These are phyloP conservation scores for Burhinus oedicnemus DNA, from an alignment of 2,113 vertebrate genomes.

Conservation along the genomic window DNA sequence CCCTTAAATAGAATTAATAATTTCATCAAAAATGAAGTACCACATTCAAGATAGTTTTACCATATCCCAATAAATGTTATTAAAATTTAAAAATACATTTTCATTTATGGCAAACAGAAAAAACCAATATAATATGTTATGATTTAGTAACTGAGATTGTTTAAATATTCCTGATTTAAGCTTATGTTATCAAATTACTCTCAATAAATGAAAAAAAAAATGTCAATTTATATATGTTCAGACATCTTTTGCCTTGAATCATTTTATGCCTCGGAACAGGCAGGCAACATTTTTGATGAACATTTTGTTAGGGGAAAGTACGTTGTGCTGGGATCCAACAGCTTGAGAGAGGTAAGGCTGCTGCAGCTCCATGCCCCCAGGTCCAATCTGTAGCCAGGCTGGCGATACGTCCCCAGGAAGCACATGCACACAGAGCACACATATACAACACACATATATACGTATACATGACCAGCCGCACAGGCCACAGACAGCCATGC, in stretches of 20 bases:
- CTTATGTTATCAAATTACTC: not conserved
- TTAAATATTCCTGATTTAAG: not conserved
- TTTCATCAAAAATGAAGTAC: not conserved
- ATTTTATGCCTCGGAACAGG: not conserved
- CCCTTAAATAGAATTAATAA: not conserved
- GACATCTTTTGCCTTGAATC: not conserved
- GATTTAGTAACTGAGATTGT: not conserved
- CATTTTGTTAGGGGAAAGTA: not conserved
- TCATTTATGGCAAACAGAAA: not conserved
- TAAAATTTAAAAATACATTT: not conserved
- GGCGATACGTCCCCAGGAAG: accelerated
- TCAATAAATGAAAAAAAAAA: not conserved
- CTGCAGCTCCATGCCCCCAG: not conserved
- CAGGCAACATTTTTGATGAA: not conserved
- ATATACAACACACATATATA: too few relatives aligned
- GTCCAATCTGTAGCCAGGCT: not conserved
- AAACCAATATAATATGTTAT: not conserved
- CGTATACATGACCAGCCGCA: not conserved
- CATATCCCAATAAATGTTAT: not conserved
- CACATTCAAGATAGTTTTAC: not conserved
- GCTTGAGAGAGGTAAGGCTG: not conserved
- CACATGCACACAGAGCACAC: not conserved
- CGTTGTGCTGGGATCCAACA: not conserved
- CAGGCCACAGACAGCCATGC: not conserved
- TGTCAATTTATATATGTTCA: not conserved